A percentile compares a stretch with the other conserved stretches of the same genome.
Evolutionary conservation across 1,140 invertebrate genomes (phyloP).

Genomic region (Cydia pomonella): DNA sequence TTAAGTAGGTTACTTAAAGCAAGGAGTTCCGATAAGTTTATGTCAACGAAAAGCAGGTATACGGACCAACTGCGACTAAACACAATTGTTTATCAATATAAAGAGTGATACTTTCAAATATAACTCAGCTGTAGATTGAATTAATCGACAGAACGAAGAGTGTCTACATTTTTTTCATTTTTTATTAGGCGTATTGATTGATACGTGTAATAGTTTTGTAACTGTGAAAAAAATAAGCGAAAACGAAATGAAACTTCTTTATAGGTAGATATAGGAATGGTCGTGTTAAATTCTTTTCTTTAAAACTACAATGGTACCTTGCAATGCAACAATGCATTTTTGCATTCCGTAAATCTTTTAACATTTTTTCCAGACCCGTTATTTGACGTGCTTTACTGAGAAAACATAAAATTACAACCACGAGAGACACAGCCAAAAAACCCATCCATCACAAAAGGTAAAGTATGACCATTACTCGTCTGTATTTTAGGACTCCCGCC

Average conservation of each 20-base stretch:
- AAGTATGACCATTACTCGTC: conserved; percentile 14
- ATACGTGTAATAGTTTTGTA: too few species aligned
- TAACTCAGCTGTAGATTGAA: too few species aligned
- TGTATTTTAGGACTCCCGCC: neutral
- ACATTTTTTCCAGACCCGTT: neutral
- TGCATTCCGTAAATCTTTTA: neutral
- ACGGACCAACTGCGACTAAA: neutral
- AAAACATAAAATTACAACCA: neutral
- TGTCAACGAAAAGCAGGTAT: too few species aligned
- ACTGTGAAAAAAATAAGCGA: too few species aligned
- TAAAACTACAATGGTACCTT: neutral
- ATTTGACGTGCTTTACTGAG: neutral
- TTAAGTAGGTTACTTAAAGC: neutral
- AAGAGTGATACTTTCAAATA: neutral
- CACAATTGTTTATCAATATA: neutral
- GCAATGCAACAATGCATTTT: neutral
- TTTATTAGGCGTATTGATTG: too few species aligned
- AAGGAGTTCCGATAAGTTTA: neutral
- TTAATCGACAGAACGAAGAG: too few species aligned
- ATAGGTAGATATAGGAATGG: neutral
- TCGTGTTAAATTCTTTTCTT: neutral
- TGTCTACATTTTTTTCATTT: too few species aligned
- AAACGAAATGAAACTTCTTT: too few species aligned
- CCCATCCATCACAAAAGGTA: neutral
- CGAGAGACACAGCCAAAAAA: neutral